A percentile compares a stretch with the other conserved stretches of the same genome.
Evolutionary conservation across 2,888 invertebrate species (phyloP).

Genomic region (Eupithecia subumbrata): DNA sequence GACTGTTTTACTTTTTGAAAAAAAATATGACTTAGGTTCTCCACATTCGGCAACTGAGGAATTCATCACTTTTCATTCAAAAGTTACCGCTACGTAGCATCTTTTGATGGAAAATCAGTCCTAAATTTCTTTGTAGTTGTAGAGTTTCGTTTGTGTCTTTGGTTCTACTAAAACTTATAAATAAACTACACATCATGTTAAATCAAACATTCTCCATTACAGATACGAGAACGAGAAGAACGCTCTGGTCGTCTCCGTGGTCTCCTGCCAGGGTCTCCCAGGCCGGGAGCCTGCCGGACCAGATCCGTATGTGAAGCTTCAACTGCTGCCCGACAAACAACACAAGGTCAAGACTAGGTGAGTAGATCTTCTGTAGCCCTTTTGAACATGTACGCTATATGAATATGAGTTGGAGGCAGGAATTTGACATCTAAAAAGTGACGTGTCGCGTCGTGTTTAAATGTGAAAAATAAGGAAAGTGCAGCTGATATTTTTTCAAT

Average conservation of each 20-base stretch:
- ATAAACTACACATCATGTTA: background rate
- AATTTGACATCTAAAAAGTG: background rate
- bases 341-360: slow-evolving; percentile 96
- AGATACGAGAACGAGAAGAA: slow-evolving; percentile 95
- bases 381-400: background rate
- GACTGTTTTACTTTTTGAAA: background rate
- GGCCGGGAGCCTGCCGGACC: slow-evolving; percentile 92
- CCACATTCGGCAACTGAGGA: background rate
- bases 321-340: slow-evolving; percentile 98
- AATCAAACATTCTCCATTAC: slow-evolving; percentile 16
- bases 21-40: background rate
- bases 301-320: slow-evolving; percentile 99
- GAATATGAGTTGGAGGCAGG: background rate
- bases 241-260: slow-evolving; percentile 95
- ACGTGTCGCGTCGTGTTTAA: too few relatives aligned
- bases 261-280: slow-evolving; percentile 94
- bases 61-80: background rate
- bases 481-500: background rate
- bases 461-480: background rate
- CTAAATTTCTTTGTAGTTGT: background rate
- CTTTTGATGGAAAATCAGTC: background rate
- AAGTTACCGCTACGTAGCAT: background rate
- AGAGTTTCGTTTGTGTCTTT: background rate
- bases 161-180: background rate
- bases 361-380: slow-evolving; percentile 7